Conservation (phyloP, 2,113 vertebrate genomes). For the Coryphaenoides rupestris region DNA sequence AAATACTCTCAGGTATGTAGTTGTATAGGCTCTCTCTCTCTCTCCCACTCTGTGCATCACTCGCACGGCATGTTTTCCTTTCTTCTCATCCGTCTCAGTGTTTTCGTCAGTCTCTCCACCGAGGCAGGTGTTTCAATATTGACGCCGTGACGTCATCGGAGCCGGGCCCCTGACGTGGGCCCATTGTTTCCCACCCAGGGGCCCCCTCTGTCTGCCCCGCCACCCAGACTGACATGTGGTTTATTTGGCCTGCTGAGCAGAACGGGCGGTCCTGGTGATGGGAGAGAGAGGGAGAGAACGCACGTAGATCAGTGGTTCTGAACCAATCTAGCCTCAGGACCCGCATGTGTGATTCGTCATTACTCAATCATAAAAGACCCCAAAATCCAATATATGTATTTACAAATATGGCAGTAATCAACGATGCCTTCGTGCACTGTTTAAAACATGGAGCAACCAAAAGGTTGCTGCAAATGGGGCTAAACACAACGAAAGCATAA, state of each 20-base stretch:
- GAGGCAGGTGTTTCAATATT: constrained; percentile 69
- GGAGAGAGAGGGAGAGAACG: background rate
- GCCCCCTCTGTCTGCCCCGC: constrained; percentile 3
- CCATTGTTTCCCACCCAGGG: constrained; percentile 40
- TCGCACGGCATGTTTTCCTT: background rate
- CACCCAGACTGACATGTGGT: constrained; percentile 14
- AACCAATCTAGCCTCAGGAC: no score
- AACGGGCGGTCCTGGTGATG: background rate
- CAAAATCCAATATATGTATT: no score
- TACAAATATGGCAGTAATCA: no score
- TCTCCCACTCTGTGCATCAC: background rate
- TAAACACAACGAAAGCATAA: no score
- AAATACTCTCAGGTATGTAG: background rate
- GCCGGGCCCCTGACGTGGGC: no score
- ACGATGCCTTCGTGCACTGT: no score
- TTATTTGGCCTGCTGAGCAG: constrained; percentile 37
- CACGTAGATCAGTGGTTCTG: no score
- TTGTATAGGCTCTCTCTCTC: background rate
- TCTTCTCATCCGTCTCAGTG: constrained; percentile 12
- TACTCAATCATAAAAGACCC: no score
- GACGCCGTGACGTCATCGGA: constrained; percentile 45
- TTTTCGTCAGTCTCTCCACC: constrained; percentile 34
- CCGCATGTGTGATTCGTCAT: no score
- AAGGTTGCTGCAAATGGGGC: no score
- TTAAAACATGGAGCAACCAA: no score